These are phyloP conservation scores for Sorex maritimensis DNA, from an alignment of 2,797 vertebrate species.

Conservation along the genomic window DNA sequence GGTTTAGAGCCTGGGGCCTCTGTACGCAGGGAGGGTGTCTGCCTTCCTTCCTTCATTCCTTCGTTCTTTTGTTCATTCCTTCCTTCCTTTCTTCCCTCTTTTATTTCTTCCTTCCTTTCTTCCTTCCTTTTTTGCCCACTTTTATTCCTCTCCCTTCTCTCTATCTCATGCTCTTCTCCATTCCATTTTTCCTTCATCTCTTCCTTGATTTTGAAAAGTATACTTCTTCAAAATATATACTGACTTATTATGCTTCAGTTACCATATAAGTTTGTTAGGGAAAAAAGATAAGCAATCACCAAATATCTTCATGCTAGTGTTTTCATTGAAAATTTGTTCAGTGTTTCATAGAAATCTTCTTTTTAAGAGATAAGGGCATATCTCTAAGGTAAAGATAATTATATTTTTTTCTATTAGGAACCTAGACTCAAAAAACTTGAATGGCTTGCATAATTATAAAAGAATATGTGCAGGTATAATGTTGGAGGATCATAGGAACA, in stretches of 20 bases:
- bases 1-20: too few species aligned
- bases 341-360: background rate
- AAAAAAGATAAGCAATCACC: background rate
- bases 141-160: background rate
- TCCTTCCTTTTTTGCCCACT: fast-evolving
- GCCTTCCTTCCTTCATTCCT: too few species aligned
- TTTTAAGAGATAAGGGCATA: conserved; percentile 29
- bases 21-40: too few species aligned
- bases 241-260: background rate
- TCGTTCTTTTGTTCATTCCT: background rate
- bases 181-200: too few species aligned
- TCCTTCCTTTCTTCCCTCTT: too few species aligned
- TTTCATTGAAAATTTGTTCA: background rate
- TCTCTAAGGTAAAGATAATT: background rate
- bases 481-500: too few species aligned
- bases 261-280: background rate
- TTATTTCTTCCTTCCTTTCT: background rate
- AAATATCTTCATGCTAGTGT: background rate
- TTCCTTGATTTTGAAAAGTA: background rate
- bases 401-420: conserved; percentile 24
- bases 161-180: too few species aligned
- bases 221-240: background rate
- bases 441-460: conserved; percentile 62
- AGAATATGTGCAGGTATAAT: too few species aligned
- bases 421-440: conserved; percentile 48